phyloP scores from a whole-genome alignment of 2,888 invertebrate genomes.

The Orthosia cruda region DNA sequence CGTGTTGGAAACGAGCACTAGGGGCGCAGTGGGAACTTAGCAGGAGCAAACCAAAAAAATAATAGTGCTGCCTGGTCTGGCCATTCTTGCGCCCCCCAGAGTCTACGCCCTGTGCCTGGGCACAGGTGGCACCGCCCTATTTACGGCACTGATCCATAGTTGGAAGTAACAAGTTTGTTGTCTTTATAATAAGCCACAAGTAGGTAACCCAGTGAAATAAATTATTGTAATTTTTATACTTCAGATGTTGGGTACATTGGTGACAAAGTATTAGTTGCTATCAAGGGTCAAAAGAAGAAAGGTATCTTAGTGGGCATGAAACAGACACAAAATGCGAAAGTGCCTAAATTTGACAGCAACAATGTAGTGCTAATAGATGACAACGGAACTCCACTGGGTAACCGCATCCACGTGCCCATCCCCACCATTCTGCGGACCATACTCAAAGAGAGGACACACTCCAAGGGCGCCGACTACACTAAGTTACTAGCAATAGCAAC shows the following conservation, averaged over 20 bases:
- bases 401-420: conserved; percentile 98
- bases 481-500: conserved; percentile 98
- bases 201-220: background rate
- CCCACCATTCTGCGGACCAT: conserved; percentile 97
- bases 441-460: conserved; percentile 95
- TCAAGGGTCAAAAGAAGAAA: conserved; percentile 98
- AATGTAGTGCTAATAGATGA: conserved; percentile 99
- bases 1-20: no score
- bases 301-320: conserved; percentile 96
- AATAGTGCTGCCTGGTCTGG: no score
- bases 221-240: conserved; percentile 54
- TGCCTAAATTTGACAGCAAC: conserved; percentile 98
- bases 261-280: conserved; percentile 97
- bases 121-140: no score
- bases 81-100: no score
- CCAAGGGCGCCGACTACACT: conserved; percentile 97
- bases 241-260: conserved; percentile 92
- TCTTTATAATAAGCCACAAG: background rate
- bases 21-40: no score
- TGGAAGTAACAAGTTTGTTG: background rate
- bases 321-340: conserved; percentile 95
- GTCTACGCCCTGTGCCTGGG: no score
- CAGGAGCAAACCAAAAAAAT: no score
- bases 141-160: background rate
- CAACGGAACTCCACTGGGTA: conserved; percentile 98